Base-by-base conservation (phyloP, 2,113 vertebrate genomes). In the Phoenicopterus ruber region DNA sequence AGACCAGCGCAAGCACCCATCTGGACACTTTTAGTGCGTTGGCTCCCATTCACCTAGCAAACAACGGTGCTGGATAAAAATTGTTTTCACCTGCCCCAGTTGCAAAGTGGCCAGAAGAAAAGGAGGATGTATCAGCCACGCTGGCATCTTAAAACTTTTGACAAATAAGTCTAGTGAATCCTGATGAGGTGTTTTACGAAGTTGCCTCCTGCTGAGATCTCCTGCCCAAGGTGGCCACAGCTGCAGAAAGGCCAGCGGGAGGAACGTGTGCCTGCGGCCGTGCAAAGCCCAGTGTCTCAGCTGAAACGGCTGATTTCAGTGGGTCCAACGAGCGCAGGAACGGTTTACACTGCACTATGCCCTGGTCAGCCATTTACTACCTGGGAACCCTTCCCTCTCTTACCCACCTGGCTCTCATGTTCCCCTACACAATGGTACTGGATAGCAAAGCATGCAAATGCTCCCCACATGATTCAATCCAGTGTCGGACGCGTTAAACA, bases 1-100 rank as follows among this genome's bases (percentile, higher is more conserved):
- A 95, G 86, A 71, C 80, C 65, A 78, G 42, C 2, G 5, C 76
- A 93, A 90, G 80, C 86, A 86, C 81, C 94, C 95, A 94, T 96
- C 88, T 97, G 96, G 96, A 96, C 69, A 59, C 69, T 86, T 78
- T 82, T 25, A 92, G 77, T 0, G 2, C 36, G 82, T 91, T 97
- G 96, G 96, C 93, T 95, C 32, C 49, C 17, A 31, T 76, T 96
- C 82, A 82, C 82, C 46, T 24, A 52, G 36, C 66, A 76, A 88
- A 89, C 44, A 87, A 76, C 0, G 0, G 25, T 3, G 11, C 36
- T n/a, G 57, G 49, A 69, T 49, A 87, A 76, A 94, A 80, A 82
- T 42, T 2, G 2, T 19, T 93, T 65, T 94, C 74, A 93, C 74
- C 66, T 82, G 90, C 18, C 66, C 20, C 50, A 18, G 16, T 2